A percentile compares a stretch with the other conserved stretches of the same genome.
Evolutionary conservation across 2,113 vertebrate species (phyloP).

Genomic region (Datnioides undecimradiatus): DNA sequence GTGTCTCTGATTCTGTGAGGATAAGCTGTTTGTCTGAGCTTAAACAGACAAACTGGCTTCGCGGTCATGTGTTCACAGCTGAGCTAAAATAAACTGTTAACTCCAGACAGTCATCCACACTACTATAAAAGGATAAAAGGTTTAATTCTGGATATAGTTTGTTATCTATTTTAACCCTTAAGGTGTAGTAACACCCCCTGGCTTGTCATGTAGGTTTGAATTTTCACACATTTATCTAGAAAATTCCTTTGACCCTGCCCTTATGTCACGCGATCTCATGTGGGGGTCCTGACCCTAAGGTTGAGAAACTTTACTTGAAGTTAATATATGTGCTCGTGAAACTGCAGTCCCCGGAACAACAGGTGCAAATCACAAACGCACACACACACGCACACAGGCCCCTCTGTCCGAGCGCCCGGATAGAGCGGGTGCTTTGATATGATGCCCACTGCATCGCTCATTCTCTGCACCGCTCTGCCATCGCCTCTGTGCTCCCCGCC

Average conservation of each 20-base stretch:
- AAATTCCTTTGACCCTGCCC: neutral
- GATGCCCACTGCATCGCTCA: conserved; percentile 73
- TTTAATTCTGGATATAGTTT: neutral
- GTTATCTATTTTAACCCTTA: conserved; percentile 11
- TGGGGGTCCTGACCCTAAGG: neutral
- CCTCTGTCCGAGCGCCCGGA: conserved; percentile 76
- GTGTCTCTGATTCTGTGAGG: neutral
- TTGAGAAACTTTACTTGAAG: conserved; percentile 33
- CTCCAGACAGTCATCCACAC: conserved; percentile 3
- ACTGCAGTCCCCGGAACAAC: conserved; percentile 55
- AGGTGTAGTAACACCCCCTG: neutral
- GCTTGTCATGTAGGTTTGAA: neutral
- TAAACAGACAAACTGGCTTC: conserved; percentile 5
- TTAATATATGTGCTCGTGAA: conserved; percentile 40
- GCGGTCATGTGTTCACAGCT: conserved; percentile 10
- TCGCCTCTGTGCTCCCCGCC: conserved; percentile 38
- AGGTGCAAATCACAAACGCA: conserved; percentile 72
- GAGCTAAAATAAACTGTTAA: conserved; percentile 2
- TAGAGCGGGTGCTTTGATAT: conserved; percentile 80
- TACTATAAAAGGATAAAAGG: conserved; percentile 11
- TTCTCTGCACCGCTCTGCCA: conserved; percentile 63
- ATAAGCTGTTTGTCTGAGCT: neutral
- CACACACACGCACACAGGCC: conserved; percentile 65
- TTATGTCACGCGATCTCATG: neutral
- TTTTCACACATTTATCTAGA: neutral